phyloP scores from a whole-genome alignment of 2,797 vertebrate species.

The Urophycis tenuis region DNA sequence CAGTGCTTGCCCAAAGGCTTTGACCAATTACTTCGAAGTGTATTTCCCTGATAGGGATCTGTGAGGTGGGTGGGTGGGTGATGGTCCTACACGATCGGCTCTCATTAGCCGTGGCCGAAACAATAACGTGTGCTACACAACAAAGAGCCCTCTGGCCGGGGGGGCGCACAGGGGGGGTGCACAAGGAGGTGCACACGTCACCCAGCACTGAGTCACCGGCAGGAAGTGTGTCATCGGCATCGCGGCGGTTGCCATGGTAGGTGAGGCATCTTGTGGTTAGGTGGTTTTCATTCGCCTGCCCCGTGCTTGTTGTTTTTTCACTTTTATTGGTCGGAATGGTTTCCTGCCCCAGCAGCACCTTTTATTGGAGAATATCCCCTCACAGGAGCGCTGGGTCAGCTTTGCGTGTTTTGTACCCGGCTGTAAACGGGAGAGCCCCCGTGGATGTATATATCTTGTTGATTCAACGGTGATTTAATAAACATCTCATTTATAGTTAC shows the following conservation, averaged over 20 bases:
- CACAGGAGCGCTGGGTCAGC: not conserved
- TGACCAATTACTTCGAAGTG: not conserved
- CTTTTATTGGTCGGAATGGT: not conserved
- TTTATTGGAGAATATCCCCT: not conserved
- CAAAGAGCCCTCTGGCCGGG: constrained; percentile 26
- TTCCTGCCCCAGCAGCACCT: not conserved
- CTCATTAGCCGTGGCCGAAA: constrained; percentile 45
- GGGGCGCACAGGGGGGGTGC: too few relatives aligned
- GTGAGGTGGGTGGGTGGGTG: not conserved
- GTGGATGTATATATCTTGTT: not conserved
- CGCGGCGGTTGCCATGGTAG: not conserved
- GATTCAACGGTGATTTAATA: not conserved
- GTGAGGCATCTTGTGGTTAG: not conserved
- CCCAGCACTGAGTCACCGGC: not conserved
- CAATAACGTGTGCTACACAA: constrained; percentile 32
- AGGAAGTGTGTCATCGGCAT: constrained; percentile 2
- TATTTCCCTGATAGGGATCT: constrained; percentile 36
- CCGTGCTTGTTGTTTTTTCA: not conserved
- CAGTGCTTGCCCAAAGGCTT: not conserved
- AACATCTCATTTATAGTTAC: not conserved
- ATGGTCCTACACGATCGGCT: constrained; percentile 34
- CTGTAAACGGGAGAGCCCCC: not conserved
- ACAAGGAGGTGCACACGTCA: not conserved
- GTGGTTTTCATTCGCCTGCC: not conserved
- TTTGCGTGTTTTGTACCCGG: not conserved